A percentile compares a stretch with the other conserved stretches of the same genome.
Evolutionary conservation across 2,888 invertebrate species (phyloP).

Genomic region (Calliscelio sp.): DNA sequence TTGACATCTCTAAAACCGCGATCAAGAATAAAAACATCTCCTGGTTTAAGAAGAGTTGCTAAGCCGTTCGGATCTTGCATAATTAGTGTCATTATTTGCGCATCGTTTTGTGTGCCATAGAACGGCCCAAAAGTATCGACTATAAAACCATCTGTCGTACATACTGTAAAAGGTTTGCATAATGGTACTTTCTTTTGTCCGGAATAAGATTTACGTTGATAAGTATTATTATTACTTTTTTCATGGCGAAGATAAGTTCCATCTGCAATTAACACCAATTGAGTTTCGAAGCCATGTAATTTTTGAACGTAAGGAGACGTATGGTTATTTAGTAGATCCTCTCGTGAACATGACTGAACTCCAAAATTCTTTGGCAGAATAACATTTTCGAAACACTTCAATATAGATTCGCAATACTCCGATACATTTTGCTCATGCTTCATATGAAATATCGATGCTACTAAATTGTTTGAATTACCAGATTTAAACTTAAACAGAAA

Average conservation of each 20-base stretch:
- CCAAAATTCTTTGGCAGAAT: conserved; percentile 60
- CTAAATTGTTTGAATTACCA: conserved; percentile 68
- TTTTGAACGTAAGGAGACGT: conserved; percentile 50
- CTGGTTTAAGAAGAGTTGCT: conserved; percentile 15
- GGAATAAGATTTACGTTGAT: conserved; percentile 41
- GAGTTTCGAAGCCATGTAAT: conserved; percentile 25
- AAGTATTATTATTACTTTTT: conserved; percentile 35
- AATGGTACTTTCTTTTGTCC: conserved; percentile 56
- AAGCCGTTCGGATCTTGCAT: conserved; percentile 24
- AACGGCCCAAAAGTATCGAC: conserved; percentile 55
- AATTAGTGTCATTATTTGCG: conserved; percentile 56
- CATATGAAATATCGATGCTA: conserved; percentile 55
- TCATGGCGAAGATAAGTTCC: conserved; percentile 63
- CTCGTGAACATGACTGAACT: conserved; percentile 25
- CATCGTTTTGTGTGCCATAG: conserved; percentile 52
- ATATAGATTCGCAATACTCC: conserved; percentile 36
- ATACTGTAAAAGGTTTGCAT: conserved; percentile 61
- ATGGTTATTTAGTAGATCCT: conserved; percentile 46
- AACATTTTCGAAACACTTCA: conserved; percentile 61
- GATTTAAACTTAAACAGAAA: conserved; percentile 71
- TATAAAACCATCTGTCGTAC: conserved; percentile 57
- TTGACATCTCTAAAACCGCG: conserved; percentile 34
- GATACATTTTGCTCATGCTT: conserved; percentile 45
- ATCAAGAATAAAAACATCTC: conserved; percentile 34
- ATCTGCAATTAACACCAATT: conserved; percentile 47